Base-by-base conservation (phyloP, 2,113 vertebrate species). In the Macquaria australasica region DNA sequence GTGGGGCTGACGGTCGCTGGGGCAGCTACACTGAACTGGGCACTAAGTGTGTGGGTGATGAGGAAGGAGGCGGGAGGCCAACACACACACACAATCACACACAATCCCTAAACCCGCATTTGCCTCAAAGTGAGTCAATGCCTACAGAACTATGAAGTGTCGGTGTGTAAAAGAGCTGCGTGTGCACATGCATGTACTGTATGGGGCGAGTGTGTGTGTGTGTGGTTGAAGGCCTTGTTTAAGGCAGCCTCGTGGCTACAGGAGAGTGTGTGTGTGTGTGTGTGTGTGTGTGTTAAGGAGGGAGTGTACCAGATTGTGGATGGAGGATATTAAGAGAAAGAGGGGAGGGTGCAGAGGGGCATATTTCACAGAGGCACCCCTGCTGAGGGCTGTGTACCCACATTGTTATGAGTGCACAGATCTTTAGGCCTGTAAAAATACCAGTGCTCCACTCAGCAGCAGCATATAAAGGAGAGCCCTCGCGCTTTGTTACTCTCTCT, bases 351-450 rank as follows among this genome's bases (percentile, higher is more conserved):
- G 95, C 94, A 93, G 94, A 93, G 95, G 96, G 96, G 95, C 95
- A 97, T 97, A 96, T 97, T 97, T 97, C 87, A 94, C 93, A 85
- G 95, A 92, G 94, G 88, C 95, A 66, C 97, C 97, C 97, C 97
- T 94, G 96, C 97, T 97, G 97, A 90, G 96, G 87, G 91, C 90
- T 94, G 97, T 97, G 96, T 97, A 97, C 95, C 94, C 95, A 95
- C 62, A 87, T 96, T 87, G 87, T 97, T 97, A 97, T 95, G 95
- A 97, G 96, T 90, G 95, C 94, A 95, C 95, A 96, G 96, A 97
- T 96, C 95, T 96, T 94, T 95, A 95, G 90, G 92, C 96, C 96
- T 95, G 95, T 97, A 97, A 98, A 98, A 98, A 98, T 96, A 96
- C 95, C 96, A 97, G 93, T 94, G 94, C 94, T 94, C 92, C 92